These are phyloP conservation scores for Melitaea cinxia DNA, from an alignment of 1,140 invertebrate species.

Conservation along the genomic window DNA sequence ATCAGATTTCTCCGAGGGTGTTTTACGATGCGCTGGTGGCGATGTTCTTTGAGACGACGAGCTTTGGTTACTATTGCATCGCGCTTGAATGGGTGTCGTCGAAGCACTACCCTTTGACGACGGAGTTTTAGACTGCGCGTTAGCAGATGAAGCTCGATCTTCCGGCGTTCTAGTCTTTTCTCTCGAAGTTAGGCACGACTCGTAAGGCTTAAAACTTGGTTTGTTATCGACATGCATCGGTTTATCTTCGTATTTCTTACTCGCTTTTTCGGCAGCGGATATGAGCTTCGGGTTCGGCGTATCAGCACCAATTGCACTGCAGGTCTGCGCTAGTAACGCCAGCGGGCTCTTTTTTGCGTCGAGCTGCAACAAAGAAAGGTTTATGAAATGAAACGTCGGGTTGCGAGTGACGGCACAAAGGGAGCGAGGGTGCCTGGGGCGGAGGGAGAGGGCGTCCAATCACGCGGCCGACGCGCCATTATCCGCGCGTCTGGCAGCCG, in stretches of 20 bases:
- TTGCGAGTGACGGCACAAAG: slow-evolving; percentile 79
- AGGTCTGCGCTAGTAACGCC: slow-evolving; percentile 95
- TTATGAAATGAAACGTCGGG: slow-evolving; percentile 79
- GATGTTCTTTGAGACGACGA: slow-evolving; percentile 83
- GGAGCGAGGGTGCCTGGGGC: slow-evolving; percentile 57
- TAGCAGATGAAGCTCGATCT: slow-evolving; percentile 74
- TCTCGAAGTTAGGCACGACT: slow-evolving; percentile 83
- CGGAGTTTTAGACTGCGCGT: slow-evolving; percentile 82
- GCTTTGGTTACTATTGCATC: slow-evolving; percentile 85
- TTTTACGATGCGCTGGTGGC: slow-evolving; percentile 78
- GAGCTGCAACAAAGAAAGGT: slow-evolving; percentile 88
- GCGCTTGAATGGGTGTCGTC: slow-evolving; percentile 75
- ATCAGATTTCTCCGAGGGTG: slow-evolving; percentile 78
- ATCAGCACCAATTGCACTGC: slow-evolving; percentile 97
- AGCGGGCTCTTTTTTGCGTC: slow-evolving; percentile 97
- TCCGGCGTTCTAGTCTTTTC: slow-evolving; percentile 84
- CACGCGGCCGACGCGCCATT: slow-evolving; percentile 81
- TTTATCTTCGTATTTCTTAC: slow-evolving; percentile 82
- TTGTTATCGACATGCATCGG: slow-evolving; percentile 80
- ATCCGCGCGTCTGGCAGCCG: slow-evolving; percentile 81
- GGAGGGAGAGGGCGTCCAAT: slow-evolving; percentile 70
- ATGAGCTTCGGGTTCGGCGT: slow-evolving; percentile 87
- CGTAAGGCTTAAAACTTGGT: slow-evolving; percentile 88
- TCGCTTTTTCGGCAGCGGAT: slow-evolving; percentile 86
- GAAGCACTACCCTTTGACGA: slow-evolving; percentile 78